Evolutionary conservation across 2,113 vertebrate species (phyloP), one percentile per base, ranked within the genome.

Genomic region (Psammodynastes pulverulentus): DNA sequence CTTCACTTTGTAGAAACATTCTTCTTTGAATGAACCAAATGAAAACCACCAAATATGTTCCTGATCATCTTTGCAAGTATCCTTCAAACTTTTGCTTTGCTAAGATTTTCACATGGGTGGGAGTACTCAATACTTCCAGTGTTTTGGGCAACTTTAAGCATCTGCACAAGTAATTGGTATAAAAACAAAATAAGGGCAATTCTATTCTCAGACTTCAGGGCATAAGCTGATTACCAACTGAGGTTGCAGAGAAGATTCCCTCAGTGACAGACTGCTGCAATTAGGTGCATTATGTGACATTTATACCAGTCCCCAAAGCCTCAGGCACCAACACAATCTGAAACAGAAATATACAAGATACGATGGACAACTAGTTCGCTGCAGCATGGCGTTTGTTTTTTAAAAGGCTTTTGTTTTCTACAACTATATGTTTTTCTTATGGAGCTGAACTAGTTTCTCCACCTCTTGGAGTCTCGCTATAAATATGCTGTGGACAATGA

Each of bases 181-280:
- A 90, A 95, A 97, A 96, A 96, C 95, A 90, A 90, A 96, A 95
- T 96, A 95, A 96, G 93, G 92, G 92, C 95, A 95, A 97, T n/a
- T 97, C 96, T 96, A 96, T 97, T 95, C 94, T 96, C 94, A 95
- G 96, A 96, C 95, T 96, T 97, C 95, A 96, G 96, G 96, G 95
- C 96, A 96, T 95, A 94, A 96, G 92, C 94, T 96, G 94, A 96
- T 97, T 95, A 95, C 96, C 95, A 96, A 95, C 94, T 96, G 94
- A 93, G 96, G 94, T 95, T 0, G 86, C 92, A 93, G 95, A 96
- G 93, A 95, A 96, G 96, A 96, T 96, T 95, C 92, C 93, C 95
- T 96, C 95, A 87, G 92, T 86, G 94, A 95, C 94, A 92, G 93
- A 96, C 92, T 96, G 91, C 90, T 95, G 93, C 96, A 96, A 95